Evolutionary conservation across 64 coral and sea anemone genomes (phyloP), one percentile per base, ranked within the genome.

Genomic region (Montipora sp.): DNA sequence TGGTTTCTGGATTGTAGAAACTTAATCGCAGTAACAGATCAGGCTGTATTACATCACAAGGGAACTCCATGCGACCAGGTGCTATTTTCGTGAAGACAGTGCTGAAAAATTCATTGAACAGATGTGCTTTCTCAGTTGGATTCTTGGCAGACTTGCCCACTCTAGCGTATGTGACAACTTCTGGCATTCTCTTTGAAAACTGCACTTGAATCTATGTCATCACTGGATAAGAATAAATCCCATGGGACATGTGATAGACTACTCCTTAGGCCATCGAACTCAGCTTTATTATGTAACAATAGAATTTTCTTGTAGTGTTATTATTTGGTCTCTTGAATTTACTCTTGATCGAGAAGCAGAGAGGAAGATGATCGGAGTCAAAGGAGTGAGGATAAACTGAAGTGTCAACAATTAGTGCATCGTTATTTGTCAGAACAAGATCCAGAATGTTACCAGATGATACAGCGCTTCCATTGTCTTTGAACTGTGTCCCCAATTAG

Each of bases 261-360:
- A 51, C 79, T 77, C 55, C 79, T 51, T 79, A 80, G 66, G 21
- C 88, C 75, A 23, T 90, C 79, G 66, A 90, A 79, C 36, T 90
- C 88, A 90, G 88, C 88, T 45, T 79, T 90, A 8, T 90, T 80
- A 60, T 90, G 79, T 58, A 7, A 57, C 51, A 79, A 45, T 79
- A 90, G 88, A 90, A 55, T 75, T 90, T 77, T 90, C 88, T 51
- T 61, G 77, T 53, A n/a, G 66, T 75, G 79, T 90, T 90, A 57
- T 57, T 57, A 90, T 90, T 90, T 66, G 79, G 79, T 59, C 87
- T 89, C 76, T 51, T 89, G 69, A 89, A 51, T 74, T 60, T 58
- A 48, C 47, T 73, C 6, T 69, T 69, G 50, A 77, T 19, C 71
- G 73, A 75, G 75, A 88, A 89, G 87, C 69, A 75, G 76, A 89